phyloP scores from a whole-genome alignment of 2,888 invertebrate genomes.

The Antheraea assamensis region DNA sequence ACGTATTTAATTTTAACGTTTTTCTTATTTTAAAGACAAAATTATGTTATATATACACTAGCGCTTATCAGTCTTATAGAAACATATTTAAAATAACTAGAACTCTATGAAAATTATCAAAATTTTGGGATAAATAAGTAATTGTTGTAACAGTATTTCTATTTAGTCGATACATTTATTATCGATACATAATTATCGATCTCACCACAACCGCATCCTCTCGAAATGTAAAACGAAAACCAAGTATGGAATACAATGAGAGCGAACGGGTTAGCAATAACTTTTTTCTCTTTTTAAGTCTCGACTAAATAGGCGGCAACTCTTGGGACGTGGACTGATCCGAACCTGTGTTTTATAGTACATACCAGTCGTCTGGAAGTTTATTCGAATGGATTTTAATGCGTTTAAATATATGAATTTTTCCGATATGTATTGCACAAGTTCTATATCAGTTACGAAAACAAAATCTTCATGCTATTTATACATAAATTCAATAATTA shows the following conservation, averaged over 20 bases:
- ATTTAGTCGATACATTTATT: conserved; percentile 12
- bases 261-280: conserved; percentile 51
- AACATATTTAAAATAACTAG: neutral
- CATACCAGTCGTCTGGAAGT: neutral
- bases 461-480: too few relatives aligned
- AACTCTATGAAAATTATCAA: neutral
- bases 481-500: too few relatives aligned
- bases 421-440: neutral
- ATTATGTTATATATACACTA: too few relatives aligned
- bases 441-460: neutral
- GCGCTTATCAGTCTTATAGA: too few relatives aligned
- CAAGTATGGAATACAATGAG: conserved; percentile 78
- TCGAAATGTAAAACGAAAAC: conserved; percentile 78
- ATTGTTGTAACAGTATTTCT: neutral
- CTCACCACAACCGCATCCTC: conserved; percentile 48
- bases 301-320: conserved; percentile 62
- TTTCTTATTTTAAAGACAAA: too few relatives aligned
- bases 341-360: conserved; percentile 25
- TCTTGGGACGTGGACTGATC: conserved; percentile 37
- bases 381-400: conserved; percentile 3
- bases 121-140: neutral
- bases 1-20: too few relatives aligned
- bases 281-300: conserved; percentile 51
- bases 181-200: conserved; percentile 36
- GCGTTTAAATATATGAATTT: neutral